phyloP scores from a whole-genome alignment of 2,113 vertebrate genomes.

The Myocastor coypus region DNA sequence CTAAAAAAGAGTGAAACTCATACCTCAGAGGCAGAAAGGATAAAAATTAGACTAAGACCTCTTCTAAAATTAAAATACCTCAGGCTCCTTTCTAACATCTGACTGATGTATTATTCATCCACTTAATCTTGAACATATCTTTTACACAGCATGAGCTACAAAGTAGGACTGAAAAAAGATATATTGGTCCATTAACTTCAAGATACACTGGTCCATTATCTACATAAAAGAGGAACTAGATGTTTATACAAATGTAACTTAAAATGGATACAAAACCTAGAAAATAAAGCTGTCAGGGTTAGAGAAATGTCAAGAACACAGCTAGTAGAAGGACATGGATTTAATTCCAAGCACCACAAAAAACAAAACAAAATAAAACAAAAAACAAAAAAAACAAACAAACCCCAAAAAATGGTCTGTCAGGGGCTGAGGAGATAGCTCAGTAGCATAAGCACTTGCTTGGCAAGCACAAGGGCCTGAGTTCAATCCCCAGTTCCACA shows the following conservation, averaged over 20 bases:
- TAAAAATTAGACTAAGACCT: neutral
- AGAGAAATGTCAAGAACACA: neutral
- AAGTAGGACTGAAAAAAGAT: constrained; percentile 5
- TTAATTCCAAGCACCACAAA: neutral
- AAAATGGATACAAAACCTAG: constrained; percentile 11
- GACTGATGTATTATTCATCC: neutral
- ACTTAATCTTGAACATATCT: constrained; percentile 27
- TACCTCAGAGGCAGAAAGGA: neutral
- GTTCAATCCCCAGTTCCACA: neutral
- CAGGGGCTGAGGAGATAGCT: no score
- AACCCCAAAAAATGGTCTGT: no score
- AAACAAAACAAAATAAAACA: no score
- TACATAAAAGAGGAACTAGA: constrained; percentile 3
- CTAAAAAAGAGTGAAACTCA: constrained; percentile 16
- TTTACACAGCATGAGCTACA: constrained; percentile 41
- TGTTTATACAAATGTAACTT: constrained; percentile 9
- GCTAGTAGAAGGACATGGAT: neutral
- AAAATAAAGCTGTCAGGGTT: constrained; percentile 17
- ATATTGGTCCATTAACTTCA: constrained; percentile 41
- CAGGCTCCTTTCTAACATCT: neutral
- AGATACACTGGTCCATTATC: constrained; percentile 43
- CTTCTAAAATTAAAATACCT: constrained; percentile 30
- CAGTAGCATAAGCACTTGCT: no score
- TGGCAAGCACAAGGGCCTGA: no score
- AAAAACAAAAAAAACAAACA: no score